These are phyloP conservation scores for Phalloptychus januarius DNA, from an alignment of 2,797 vertebrate genomes.

Conservation along the genomic window DNA sequence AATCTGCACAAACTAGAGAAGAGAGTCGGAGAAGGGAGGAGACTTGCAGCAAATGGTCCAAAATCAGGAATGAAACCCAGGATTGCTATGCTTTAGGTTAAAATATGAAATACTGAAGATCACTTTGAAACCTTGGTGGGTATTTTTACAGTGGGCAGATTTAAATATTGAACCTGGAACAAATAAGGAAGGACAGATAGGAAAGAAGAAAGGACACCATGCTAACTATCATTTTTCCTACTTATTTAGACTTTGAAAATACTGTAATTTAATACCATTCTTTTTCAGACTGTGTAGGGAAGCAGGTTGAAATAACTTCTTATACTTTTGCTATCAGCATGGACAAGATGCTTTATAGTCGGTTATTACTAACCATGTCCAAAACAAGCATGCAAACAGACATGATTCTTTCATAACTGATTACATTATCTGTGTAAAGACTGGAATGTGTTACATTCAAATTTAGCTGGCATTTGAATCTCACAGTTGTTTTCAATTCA, in stretches of 20 bases:
- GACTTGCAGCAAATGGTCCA: neutral
- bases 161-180: neutral
- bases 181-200: neutral
- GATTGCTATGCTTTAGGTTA: neutral
- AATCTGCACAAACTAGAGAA: neutral
- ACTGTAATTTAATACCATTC: neutral
- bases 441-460: slow-evolving; percentile 1
- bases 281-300: neutral
- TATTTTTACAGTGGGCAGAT: neutral
- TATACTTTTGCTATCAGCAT: neutral
- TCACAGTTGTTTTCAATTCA: slow-evolving; percentile 16
- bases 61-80: neutral
- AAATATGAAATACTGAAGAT: neutral
- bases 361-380: neutral
- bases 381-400: slow-evolving; percentile 1
- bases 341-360: neutral
- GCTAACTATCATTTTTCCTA: neutral
- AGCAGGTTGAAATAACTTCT: neutral
- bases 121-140: neutral
- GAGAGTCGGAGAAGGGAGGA: neutral
- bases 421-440: slow-evolving; percentile 11
- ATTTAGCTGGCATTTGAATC: neutral
- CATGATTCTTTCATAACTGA: slow-evolving; percentile 11
- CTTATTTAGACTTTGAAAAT: neutral
- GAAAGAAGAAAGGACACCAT: neutral